Conservation (phyloP, 2,888 invertebrate species). For the Willowsia nigromaculata region DNA sequence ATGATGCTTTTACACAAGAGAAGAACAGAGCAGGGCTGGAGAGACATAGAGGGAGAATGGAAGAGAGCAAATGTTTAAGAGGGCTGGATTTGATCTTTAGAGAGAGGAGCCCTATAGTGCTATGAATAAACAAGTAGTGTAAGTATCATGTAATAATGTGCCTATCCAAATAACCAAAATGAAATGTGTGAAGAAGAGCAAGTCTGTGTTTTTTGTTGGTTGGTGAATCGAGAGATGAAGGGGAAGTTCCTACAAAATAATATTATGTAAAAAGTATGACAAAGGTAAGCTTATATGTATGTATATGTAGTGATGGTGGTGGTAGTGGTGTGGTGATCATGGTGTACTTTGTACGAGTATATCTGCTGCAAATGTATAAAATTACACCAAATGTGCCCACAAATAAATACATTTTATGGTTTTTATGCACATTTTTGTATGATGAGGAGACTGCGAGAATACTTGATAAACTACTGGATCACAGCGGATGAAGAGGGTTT, state of each 20-base stretch:
- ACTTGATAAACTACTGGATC: slow-evolving; percentile 22
- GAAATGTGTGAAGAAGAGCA: slow-evolving; percentile 48
- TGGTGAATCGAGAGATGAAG: slow-evolving; percentile 24
- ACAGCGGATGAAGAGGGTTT: background rate
- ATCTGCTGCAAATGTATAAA: slow-evolving; percentile 1
- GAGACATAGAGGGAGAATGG: background rate
- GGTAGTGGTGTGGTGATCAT: background rate
- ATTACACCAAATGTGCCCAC: slow-evolving; percentile 61
- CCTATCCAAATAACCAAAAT: slow-evolving; percentile 29
- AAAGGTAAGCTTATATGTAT: background rate
- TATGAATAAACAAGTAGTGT: slow-evolving; percentile 54
- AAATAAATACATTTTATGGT: slow-evolving; percentile 61
- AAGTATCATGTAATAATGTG: slow-evolving; percentile 39
- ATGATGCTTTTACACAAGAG: slow-evolving; percentile 10
- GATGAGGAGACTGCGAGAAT: background rate
- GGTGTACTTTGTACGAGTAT: too few relatives aligned
- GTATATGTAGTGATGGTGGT: background rate
- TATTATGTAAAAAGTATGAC: background rate
- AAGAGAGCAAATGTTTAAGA: slow-evolving; percentile 65
- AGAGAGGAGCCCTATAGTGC: background rate
- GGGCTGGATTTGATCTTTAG: slow-evolving; percentile 51
- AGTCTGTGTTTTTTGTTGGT: slow-evolving; percentile 38
- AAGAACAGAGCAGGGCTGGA: background rate
- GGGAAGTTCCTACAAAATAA: background rate
- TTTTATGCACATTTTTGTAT: background rate